Conservation (phyloP, 2,888 invertebrate genomes). For the Synergus gifuensis region DNA sequence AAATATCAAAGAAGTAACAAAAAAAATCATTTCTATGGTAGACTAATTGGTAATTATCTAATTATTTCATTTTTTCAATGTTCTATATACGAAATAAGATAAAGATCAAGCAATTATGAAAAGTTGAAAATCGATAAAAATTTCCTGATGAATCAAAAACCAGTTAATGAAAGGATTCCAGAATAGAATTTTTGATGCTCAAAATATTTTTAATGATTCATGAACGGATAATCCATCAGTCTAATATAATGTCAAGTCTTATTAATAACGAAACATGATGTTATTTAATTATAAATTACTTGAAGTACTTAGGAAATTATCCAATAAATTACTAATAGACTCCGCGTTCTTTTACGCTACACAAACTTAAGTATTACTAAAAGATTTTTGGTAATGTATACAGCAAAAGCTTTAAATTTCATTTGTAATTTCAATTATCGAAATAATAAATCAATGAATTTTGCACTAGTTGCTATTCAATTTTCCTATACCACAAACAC, state of each 20-base stretch:
- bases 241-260: neutral
- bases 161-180: neutral
- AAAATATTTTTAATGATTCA: neutral
- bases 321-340: neutral
- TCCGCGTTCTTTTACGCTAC: neutral
- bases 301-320: neutral
- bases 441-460: neutral
- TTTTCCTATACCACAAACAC: neutral
- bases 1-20: slow-evolving; percentile 42
- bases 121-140: neutral
- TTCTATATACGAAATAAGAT: neutral
- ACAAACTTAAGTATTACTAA: neutral
- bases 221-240: neutral
- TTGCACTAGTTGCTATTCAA: neutral
- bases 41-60: slow-evolving; percentile 45
- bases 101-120: neutral
- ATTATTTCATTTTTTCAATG: neutral
- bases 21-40: slow-evolving; percentile 48
- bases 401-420: neutral
- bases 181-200: neutral
- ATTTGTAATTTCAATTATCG: neutral
- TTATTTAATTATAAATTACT: slow-evolving; percentile 15
- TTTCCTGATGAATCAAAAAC: too few relatives aligned
- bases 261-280: neutral
- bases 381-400: slow-evolving; percentile 39